Evolutionary conservation across 2,888 invertebrate genomes (phyloP), one percentile per base, ranked within the genome.

Genomic region (Acrobasis repandana): DNA sequence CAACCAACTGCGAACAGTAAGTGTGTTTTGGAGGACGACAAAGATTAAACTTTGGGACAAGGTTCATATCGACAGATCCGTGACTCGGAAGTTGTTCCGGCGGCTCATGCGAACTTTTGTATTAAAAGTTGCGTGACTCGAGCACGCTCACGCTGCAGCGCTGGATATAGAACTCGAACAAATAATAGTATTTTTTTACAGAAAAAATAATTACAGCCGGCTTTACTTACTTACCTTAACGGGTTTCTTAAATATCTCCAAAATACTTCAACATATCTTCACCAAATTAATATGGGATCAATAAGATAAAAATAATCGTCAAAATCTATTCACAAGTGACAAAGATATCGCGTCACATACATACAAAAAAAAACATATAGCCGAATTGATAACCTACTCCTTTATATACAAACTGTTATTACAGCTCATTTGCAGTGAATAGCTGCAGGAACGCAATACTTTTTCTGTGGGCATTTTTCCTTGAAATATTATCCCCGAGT

Each of bases 1-100:
- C 38, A 16, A 38, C 18, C 14, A 54, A 54, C 54, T 54, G 15
- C 8, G 4, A 54, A 54, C 38, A 20, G 9, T 38, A 54, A 54
- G 54, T 38, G 20, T 50, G 50, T 50, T 50, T 20, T 14, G 50
- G 50, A 43, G 18, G 43, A 54, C 54, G 38, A 54, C 18, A 54
- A 54, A 38, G 38, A 38, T 54, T 43, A 43, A 54, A 38, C 38
- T 54, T 54, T 10, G 38, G 38, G 8, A 43, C 51, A 38, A 54
- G 54, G 54, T 54, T 54, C 54, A 54, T 38, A 54, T 54, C 54
- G 54, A 54, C 54, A 38, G 54, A 38, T 38, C 54, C 38, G 38
- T 54, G 54, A 54, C 54, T 54, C 38, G 54, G 54, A 38, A 54
- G 18, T 38, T 54, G 54, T 36, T 52, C 38, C 20, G 36, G 54